Percentiles rank a stretch among this genome's conserved stretches.
Evolutionary conservation across 2,113 vertebrate genomes (phyloP).

Genomic region (Tachysurus vachellii): DNA sequence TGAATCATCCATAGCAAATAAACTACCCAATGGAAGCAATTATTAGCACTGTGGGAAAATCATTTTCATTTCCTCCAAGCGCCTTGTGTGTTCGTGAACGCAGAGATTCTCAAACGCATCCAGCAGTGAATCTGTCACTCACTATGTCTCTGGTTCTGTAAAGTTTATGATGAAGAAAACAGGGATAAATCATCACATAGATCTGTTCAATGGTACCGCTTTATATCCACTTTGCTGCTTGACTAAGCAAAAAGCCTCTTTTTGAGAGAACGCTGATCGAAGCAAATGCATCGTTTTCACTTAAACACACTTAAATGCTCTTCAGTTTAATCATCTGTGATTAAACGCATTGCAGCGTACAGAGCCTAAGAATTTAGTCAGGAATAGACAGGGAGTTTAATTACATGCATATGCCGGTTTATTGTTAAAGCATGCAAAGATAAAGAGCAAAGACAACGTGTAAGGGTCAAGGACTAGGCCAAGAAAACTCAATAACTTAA

Average conservation of each 20-base stretch:
- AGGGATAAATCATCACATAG: not conserved
- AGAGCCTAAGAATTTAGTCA: not conserved
- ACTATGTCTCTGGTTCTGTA: not conserved
- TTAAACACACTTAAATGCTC: not conserved
- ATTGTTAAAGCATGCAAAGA: not conserved
- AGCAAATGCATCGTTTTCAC: not conserved
- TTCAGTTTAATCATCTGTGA: not conserved
- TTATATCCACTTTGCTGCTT: not conserved
- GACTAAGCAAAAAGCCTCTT: not conserved
- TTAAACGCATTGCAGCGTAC: not conserved
- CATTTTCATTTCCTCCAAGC: slow-evolving; percentile 67
- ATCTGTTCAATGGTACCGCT: not conserved
- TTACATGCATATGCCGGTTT: not conserved
- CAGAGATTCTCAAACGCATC: slow-evolving; percentile 44
- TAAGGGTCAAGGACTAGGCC: not conserved
- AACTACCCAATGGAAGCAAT: slow-evolving; percentile 67
- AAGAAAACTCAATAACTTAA: not conserved
- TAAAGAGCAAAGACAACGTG: not conserved
- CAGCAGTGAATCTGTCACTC: not conserved
- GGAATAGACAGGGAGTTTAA: not conserved
- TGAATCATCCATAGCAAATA: slow-evolving; percentile 69
- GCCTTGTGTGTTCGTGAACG: slow-evolving; percentile 23
- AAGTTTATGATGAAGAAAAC: not conserved
- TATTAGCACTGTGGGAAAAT: slow-evolving; percentile 71
- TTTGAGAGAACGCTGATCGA: not conserved